phyloP scores from a whole-genome alignment of 2,113 vertebrate species.

The Brachionichthys hirsutus region DNA sequence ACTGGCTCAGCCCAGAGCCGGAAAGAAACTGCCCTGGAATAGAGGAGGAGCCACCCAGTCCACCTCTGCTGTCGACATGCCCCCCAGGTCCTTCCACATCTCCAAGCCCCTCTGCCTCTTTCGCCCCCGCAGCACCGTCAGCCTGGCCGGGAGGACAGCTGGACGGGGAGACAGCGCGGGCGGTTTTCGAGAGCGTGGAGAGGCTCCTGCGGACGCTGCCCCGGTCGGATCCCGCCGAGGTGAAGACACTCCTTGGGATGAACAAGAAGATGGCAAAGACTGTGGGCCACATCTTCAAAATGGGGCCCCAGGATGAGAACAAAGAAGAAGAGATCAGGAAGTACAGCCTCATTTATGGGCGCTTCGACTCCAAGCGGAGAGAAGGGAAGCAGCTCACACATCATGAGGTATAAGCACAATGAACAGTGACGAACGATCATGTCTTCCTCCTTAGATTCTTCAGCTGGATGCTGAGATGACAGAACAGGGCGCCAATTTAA shows the following conservation, averaged over 20 bases:
- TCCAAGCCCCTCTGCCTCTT: conserved; percentile 75
- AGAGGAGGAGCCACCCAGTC: conserved; percentile 83
- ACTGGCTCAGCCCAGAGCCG: conserved; percentile 85
- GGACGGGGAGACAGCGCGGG: conserved; percentile 84
- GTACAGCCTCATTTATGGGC: conserved; percentile 94
- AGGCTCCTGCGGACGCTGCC: conserved; percentile 87
- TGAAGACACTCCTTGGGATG: conserved; percentile 86
- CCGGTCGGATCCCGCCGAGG: conserved; percentile 81
- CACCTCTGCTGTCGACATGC: conserved; percentile 77
- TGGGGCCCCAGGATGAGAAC: conserved; percentile 83
- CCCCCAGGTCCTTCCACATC: conserved; percentile 79
- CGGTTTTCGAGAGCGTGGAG: conserved; percentile 88
- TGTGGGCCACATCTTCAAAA: conserved; percentile 92
- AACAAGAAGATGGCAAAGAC: conserved; percentile 94
- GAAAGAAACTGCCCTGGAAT: conserved; percentile 77
- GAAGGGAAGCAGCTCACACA: conserved; percentile 94
- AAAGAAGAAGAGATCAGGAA: conserved; percentile 95
- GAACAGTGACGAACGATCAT: too few relatives aligned
- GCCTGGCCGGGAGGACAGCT: conserved; percentile 80
- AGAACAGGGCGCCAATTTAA: background rate
- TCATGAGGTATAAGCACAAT: conserved; percentile 85
- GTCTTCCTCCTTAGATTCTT: too few relatives aligned
- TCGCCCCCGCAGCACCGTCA: conserved; percentile 36
- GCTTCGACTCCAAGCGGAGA: conserved; percentile 90
- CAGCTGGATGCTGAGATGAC: too few relatives aligned